These are phyloP conservation scores for Acanthaster planci DNA, from an alignment of 35 echinoderm and acorn worm species.

Conservation along the genomic window DNA sequence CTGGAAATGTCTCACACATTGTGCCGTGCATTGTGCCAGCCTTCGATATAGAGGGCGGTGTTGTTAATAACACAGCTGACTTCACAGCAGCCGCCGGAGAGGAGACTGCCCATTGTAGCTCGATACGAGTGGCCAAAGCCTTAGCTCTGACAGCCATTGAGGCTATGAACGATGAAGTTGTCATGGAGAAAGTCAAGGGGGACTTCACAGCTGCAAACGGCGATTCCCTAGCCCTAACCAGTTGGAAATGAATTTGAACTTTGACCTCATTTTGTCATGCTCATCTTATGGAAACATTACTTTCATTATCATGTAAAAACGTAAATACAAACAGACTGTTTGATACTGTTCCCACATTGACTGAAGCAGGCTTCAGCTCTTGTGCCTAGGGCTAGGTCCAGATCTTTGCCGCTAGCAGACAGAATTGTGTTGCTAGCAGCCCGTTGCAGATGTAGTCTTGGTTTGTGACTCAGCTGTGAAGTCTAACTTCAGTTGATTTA, in stretches of 20 bases:
- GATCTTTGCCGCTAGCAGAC: too few relatives aligned
- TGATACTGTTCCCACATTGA: too few relatives aligned
- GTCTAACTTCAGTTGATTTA: too few relatives aligned
- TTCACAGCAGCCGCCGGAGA: constrained; percentile 59
- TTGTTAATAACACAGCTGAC: constrained; percentile 36
- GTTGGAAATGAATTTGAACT: not conserved
- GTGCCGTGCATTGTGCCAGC: constrained; percentile 59
- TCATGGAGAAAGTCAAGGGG: constrained; percentile 44
- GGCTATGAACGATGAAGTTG: constrained; percentile 26
- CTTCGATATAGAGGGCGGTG: constrained; percentile 42
- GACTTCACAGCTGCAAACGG: constrained; percentile 29
- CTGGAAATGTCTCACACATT: constrained; percentile 74
- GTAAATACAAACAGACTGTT: too few relatives aligned
- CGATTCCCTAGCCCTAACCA: not conserved
- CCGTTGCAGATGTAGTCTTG: too few relatives aligned
- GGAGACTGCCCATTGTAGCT: constrained; percentile 47
- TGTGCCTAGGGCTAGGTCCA: too few relatives aligned
- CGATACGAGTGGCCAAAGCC: constrained; percentile 51
- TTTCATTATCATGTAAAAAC: too few relatives aligned
- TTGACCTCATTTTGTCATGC: too few relatives aligned
- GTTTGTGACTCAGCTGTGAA: too few relatives aligned
- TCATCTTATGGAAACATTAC: too few relatives aligned
- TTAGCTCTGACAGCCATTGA: constrained; percentile 53
- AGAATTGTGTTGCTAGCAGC: too few relatives aligned
- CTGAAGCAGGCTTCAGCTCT: too few relatives aligned